Evolutionary conservation across 1,140 invertebrate species (phyloP).

Genomic region (Temnothorax longispinosus): DNA sequence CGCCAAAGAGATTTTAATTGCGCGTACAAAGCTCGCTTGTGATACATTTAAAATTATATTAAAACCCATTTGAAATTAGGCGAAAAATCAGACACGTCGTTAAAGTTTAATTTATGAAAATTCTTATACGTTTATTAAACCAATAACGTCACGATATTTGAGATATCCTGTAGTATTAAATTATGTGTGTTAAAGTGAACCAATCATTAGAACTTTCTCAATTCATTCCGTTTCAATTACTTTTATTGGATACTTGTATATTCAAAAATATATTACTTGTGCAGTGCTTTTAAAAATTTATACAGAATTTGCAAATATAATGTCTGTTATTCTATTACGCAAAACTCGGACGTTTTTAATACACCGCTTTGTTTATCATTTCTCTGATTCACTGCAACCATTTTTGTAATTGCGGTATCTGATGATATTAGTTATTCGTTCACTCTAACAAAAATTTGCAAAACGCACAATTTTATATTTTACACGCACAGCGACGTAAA

Average conservation of each 20-base stretch:
- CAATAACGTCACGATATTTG: not conserved
- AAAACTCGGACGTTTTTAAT: slow-evolving; percentile 5
- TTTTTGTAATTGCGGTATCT: slow-evolving; percentile 15
- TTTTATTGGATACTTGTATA: not conserved
- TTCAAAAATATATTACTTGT: not conserved
- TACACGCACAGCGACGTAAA: not conserved
- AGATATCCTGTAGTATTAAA: not conserved
- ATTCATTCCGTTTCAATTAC: not conserved
- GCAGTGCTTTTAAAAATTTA: not conserved
- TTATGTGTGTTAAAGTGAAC: not conserved
- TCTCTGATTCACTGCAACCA: slow-evolving; percentile 16
- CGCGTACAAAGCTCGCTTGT: not conserved
- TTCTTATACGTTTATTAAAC: not conserved
- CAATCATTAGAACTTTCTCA: not conserved
- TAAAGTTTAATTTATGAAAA: not conserved
- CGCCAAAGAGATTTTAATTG: not conserved
- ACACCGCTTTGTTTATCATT: slow-evolving; percentile 1
- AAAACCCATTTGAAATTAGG: not conserved
- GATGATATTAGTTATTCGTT: slow-evolving; percentile 4
- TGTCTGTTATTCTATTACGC: not conserved
- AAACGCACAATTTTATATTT: slow-evolving; percentile 18
- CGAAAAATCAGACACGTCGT: not conserved
- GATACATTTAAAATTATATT: not conserved
- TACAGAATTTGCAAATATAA: slow-evolving; percentile 10
- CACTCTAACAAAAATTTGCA: not conserved